A percentile compares a stretch with the other conserved stretches of the same genome.
Conservation (phyloP, 2,888 invertebrate genomes). For the Leucoptera coffeella region DNA sequence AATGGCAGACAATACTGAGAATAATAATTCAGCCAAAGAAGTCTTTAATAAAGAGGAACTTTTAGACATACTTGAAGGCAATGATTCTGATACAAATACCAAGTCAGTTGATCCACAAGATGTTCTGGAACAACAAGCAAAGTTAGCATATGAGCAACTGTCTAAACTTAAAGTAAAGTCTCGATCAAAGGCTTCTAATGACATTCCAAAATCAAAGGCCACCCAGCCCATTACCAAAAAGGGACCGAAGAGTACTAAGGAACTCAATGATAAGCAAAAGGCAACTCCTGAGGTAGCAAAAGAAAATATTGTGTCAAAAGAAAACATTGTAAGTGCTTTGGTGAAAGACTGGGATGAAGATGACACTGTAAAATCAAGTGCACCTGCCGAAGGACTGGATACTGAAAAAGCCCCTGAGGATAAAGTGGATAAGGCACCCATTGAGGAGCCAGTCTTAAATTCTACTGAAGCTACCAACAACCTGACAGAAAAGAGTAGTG, state of each 20-base stretch:
- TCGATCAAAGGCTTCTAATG: neutral
- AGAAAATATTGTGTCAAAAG: constrained; percentile 8
- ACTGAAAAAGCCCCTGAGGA: neutral
- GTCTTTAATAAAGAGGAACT: constrained; percentile 43
- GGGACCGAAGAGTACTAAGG: neutral
- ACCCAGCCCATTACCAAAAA: neutral
- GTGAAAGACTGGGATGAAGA: constrained; percentile 49
- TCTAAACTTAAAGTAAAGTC: constrained; percentile 15
- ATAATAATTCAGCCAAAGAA: constrained; percentile 28
- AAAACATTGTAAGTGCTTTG: constrained; percentile 39
- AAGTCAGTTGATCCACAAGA: neutral
- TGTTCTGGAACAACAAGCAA: constrained; percentile 13
- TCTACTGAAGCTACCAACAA: too few relatives aligned
- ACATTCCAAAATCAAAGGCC: neutral
- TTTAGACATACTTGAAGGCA: constrained; percentile 37
- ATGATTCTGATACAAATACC: constrained; percentile 14
- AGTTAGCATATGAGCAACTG: constrained; percentile 31
- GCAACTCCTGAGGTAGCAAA: neutral
- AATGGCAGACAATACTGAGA: constrained; percentile 22
- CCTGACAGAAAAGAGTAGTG: too few relatives aligned
- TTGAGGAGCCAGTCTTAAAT: constrained; percentile 14
- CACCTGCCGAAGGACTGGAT: neutral
- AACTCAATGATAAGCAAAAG: neutral
- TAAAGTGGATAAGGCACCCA: neutral
- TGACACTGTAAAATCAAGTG: constrained; percentile 11